phyloP scores from a whole-genome alignment of 1,140 invertebrate genomes.

The Adelges cooleyi region DNA sequence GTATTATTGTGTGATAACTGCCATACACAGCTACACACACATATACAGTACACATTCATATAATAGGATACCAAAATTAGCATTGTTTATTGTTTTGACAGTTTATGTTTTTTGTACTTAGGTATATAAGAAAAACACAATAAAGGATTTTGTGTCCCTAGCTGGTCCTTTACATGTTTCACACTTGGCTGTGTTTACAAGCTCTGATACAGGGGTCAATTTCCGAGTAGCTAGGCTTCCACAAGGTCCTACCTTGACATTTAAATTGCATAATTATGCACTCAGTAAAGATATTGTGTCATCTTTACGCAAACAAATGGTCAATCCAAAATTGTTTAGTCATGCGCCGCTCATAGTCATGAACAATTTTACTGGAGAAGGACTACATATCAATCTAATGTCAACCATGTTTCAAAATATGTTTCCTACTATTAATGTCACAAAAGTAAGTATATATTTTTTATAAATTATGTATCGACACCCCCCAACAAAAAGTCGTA shows the following conservation, averaged over 20 bases:
- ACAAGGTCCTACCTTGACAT: slow-evolving; percentile 72
- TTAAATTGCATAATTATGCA: slow-evolving; percentile 73
- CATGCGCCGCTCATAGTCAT: slow-evolving; percentile 81
- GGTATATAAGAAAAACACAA: slow-evolving; percentile 72
- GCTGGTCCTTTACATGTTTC: slow-evolving; percentile 79
- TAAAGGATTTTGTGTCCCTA: slow-evolving; percentile 87
- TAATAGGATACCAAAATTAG: too few species aligned
- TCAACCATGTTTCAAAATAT: slow-evolving; percentile 94
- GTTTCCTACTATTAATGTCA: slow-evolving; percentile 94
- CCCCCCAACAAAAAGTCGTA: too few species aligned
- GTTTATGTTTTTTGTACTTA: slow-evolving; percentile 40
- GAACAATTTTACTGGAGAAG: slow-evolving; percentile 83
- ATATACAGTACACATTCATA: too few species aligned
- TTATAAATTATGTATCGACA: too few species aligned
- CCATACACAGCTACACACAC: too few species aligned
- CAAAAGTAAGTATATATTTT: slow-evolving; percentile 44
- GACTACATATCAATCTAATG: slow-evolving; percentile 81
- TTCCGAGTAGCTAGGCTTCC: slow-evolving; percentile 70
- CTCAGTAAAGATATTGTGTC: slow-evolving; percentile 77
- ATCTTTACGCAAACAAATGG: slow-evolving; percentile 66
- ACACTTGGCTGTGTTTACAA: slow-evolving; percentile 77
- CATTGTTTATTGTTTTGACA: not conserved
- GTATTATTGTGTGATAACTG: too few species aligned
- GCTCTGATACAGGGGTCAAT: slow-evolving; percentile 68
- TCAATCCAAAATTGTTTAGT: slow-evolving; percentile 68